Base-by-base conservation (phyloP, 2,888 invertebrate species). In the Digitonthophagus gazella region DNA sequence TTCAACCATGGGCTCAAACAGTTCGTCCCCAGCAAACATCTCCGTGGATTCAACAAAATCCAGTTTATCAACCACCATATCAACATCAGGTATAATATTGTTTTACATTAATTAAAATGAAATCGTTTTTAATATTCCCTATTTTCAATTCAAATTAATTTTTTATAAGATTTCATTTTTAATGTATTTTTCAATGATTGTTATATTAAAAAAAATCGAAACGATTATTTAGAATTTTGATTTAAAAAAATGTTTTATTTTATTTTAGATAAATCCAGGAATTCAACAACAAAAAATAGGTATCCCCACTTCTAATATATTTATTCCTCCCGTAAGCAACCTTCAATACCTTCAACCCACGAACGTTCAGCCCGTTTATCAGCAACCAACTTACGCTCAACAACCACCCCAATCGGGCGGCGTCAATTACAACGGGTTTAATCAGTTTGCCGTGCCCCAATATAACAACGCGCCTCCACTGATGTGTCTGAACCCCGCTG, bases 1-100 rank as follows among this genome's bases (percentile, higher is more conserved):
- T 73, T 54, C 69, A 72, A 15, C 73, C 75, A 14, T 72, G 73
- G 74, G 69, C 71, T 19, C 65, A 68, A 28, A 15, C 56, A 19
- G 15, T 44, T 44, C 6, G 22, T 22, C 18, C 14, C n/a, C n/a
- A n/a, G n/a, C n/a, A n/a, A n/a, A n/a, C n/a, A n/a, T n/a, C n/a
- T n/a, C 44, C 66, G 6, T 15, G 28, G 15, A 64, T 64, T 67
- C 68, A 69, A 57, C 58, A 61, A 65, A 67, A 66, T 63, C 54
- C 63, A 58, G 22, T 22, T 8, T 22, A 18, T 8, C 16, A 61
- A 61, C 18, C 16, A 19, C 6, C 61, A 1, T 8, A 61, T 16
- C 61, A 61, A 20, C 70, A 56, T 15, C 67, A 67, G 70, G 70
- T 70, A 68, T 15, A 16, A 54, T 65, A n/a, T 28, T 19, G 2